Percentiles rank a stretch among this genome's conserved stretches.
Evolutionary conservation across 92 coral and sea anemone genomes (phyloP).

Genomic region (Heliopora coerulea): DNA sequence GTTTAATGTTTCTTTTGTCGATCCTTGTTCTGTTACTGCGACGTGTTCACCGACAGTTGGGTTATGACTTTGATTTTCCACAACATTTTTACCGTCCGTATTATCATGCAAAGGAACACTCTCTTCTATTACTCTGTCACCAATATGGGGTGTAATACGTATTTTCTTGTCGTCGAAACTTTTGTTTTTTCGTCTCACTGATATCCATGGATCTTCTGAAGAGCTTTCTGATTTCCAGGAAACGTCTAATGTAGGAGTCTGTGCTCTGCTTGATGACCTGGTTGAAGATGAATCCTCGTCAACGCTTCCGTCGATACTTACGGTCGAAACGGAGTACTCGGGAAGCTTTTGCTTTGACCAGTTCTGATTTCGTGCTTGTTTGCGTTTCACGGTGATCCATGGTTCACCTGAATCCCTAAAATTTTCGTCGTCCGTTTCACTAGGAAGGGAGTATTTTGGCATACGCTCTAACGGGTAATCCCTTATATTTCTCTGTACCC

Average conservation of each 20-base stretch:
- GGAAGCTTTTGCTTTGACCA: neutral
- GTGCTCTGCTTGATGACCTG: neutral
- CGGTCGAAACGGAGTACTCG: constrained; percentile 26
- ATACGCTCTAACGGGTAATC: too few species aligned
- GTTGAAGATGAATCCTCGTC: neutral
- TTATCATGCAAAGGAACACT: neutral
- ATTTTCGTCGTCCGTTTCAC: neutral
- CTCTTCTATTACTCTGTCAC: neutral
- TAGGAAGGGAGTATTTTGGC: too few species aligned
- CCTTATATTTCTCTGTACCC: too few species aligned
- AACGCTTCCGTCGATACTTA: constrained; percentile 18
- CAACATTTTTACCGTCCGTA: neutral
- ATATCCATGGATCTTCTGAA: constrained; percentile 18
- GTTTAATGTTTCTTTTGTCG: too few species aligned
- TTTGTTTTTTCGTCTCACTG: constrained; percentile 9
- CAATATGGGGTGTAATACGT: neutral
- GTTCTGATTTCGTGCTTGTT: neutral
- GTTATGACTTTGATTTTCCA: neutral
- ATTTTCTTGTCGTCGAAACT: neutral
- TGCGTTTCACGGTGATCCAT: constrained; percentile 15
- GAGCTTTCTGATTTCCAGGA: constrained; percentile 1
- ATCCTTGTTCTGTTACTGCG: too few species aligned
- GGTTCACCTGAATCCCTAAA: neutral
- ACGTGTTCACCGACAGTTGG: too few species aligned
- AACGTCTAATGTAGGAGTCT: constrained; percentile 11